Percentiles rank a stretch among this genome's conserved stretches.
These are phyloP conservation scores for Watsonalla cultraria DNA, from an alignment of 2,888 invertebrate genomes.

Conservation along the genomic window DNA sequence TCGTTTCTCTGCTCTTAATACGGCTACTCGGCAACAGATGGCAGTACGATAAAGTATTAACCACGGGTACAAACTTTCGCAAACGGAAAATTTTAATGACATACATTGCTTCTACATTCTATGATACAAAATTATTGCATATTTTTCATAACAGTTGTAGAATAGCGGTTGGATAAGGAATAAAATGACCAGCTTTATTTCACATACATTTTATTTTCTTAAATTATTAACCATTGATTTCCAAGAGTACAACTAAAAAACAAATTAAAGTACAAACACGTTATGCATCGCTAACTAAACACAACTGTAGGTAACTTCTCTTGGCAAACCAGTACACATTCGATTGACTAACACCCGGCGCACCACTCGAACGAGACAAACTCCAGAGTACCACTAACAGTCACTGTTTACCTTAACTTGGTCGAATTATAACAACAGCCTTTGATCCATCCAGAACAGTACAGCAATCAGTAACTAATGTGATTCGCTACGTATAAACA, in stretches of 20 bases:
- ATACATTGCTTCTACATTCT: no score
- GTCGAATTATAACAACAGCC: constrained; percentile 66
- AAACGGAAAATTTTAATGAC: no score
- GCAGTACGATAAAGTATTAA: neutral
- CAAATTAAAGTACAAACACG: constrained; percentile 80
- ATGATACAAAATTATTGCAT: neutral
- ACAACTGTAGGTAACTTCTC: constrained; percentile 79
- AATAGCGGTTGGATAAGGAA: constrained; percentile 9
- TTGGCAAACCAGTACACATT: constrained; percentile 74
- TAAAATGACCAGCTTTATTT: constrained; percentile 48
- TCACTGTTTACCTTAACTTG: constrained; percentile 58
- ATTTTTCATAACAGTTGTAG: neutral
- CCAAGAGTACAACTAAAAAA: constrained; percentile 79
- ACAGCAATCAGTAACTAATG: constrained; percentile 66
- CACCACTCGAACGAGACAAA: constrained; percentile 69
- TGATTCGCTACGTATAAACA: constrained; percentile 68
- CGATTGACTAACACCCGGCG: constrained; percentile 71
- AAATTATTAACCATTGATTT: constrained; percentile 79
- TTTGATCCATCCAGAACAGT: constrained; percentile 62
- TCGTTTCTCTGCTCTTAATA: no score
- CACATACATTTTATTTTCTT: constrained; percentile 79
- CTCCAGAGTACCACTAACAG: constrained; percentile 41
- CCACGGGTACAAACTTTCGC: no score
- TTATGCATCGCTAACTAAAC: constrained; percentile 78
- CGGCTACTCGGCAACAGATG: constrained; percentile 10